Conservation (phyloP, 37 sponge, comb jelly and placozoan genomes). For the Tethya wilhelma region DNA sequence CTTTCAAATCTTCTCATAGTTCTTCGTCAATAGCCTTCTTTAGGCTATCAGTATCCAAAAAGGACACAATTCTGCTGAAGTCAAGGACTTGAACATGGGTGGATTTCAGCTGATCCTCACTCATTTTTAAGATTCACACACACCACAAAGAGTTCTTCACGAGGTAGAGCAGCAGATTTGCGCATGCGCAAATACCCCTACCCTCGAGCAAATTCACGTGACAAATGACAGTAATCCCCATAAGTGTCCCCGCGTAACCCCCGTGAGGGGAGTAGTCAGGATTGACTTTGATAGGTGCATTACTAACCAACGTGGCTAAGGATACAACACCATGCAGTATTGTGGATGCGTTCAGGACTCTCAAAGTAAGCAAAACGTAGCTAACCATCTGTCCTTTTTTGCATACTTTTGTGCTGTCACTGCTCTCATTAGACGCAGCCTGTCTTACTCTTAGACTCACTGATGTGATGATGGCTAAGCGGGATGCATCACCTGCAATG, state of each 20-base stretch:
- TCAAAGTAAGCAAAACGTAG: no score
- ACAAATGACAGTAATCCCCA: not conserved
- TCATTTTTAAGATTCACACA: not conserved
- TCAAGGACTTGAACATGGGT: not conserved
- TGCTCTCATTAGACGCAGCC: no score
- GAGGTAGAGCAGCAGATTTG: not conserved
- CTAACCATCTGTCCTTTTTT: no score
- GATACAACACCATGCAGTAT: no score
- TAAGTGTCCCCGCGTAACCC: not conserved
- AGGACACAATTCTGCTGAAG: not conserved
- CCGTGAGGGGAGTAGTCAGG: conserved; percentile 1
- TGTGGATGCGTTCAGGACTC: no score
- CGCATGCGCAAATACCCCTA: not conserved
- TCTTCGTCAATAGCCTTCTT: not conserved
- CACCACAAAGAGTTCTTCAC: not conserved
- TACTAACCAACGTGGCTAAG: no score
- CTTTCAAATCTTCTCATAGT: not conserved
- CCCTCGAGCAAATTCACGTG: not conserved
- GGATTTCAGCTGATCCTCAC: not conserved
- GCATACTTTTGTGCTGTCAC: no score
- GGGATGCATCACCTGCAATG: no score
- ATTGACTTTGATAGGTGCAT: no score
- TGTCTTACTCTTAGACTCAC: no score
- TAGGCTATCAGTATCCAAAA: not conserved
- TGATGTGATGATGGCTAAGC: no score